phyloP scores from a whole-genome alignment of 2,797 vertebrate genomes.

The Zenarchopterus dispar region DNA sequence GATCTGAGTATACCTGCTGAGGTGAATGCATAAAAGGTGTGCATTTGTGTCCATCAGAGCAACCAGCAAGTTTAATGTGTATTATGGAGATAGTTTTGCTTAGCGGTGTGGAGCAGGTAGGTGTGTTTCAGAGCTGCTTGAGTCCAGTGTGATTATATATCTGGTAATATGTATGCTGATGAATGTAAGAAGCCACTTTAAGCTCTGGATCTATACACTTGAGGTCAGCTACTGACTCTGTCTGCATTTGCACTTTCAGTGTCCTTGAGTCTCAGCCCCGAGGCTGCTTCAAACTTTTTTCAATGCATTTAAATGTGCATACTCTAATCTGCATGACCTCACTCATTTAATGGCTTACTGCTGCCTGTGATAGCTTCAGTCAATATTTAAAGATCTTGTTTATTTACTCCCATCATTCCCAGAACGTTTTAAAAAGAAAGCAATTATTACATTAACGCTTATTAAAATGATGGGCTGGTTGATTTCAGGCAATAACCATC shows the following conservation, averaged over 20 bases:
- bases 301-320: slow-evolving; percentile 27
- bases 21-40: slow-evolving; percentile 7
- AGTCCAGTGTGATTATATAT: background rate
- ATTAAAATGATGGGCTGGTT: slow-evolving; percentile 33
- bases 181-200: slow-evolving; percentile 5
- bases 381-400: slow-evolving; percentile 53
- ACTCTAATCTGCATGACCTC: slow-evolving; percentile 15
- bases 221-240: slow-evolving; percentile 17
- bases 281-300: slow-evolving; percentile 26
- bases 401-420: slow-evolving; percentile 24
- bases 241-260: slow-evolving; percentile 23
- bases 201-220: slow-evolving; percentile 15
- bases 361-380: slow-evolving; percentile 30
- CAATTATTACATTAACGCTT: slow-evolving; percentile 16
- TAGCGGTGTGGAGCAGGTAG: too few species aligned
- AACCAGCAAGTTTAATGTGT: too few species aligned
- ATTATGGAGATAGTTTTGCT: too few species aligned
- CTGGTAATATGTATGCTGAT: slow-evolving; percentile 18
- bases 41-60: slow-evolving; percentile 5
- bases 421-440: slow-evolving; percentile 15
- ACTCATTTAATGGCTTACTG: slow-evolving; percentile 11
- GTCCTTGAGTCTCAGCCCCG: slow-evolving; percentile 42
- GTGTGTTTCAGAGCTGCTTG: too few species aligned
- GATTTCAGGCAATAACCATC: slow-evolving; percentile 25
- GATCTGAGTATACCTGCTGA: slow-evolving; percentile 1